Base-by-base conservation (phyloP, 2,888 invertebrate genomes). In the Dryocosmus kuriphilus region DNA sequence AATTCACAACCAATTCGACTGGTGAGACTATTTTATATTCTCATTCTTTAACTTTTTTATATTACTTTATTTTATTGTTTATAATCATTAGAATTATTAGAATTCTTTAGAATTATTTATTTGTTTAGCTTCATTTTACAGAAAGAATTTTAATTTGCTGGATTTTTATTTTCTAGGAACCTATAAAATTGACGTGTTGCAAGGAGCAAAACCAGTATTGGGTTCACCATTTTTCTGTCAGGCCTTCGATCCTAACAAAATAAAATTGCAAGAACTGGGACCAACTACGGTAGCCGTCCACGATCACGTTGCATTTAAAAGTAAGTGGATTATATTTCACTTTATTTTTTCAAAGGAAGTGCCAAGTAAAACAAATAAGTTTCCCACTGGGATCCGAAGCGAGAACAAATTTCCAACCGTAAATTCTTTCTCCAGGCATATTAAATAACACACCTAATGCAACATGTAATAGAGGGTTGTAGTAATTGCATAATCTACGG, bases 211-310 rank as follows among this genome's bases (percentile, higher is more conserved):
- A 87, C 96, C 97, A 14, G 95, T 99, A 55, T 94, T 95, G 14
- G 98, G 98, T 74, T 98, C 98, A 86, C 99, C 99, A 0, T 99
- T 97, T 92, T 96, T 95, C 77, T 98, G 99, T 89, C 97, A 98
- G 89, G 96, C 98, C 0, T 98, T 96, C 89, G 98, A 99, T 91
- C 95, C 97, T 0, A 95, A 95, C 86, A 95, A 95, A 92, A 96
- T 98, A 0, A 94, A 95, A 79, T 92, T 98, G 61, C 95, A 96
- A 76, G 96, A 96, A 80, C 92, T 96, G 77, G 96, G 95, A 63
- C 95, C 95, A 84, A 95, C 94, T 74, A 95, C 95, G 80, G 94
- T 97, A 79, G 95, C 96, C 41, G 95, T 97, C 35, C 97, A 97
- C 86, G 97, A 97, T 88, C 95, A 95, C 75, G 95, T 97, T 79